Conservation (phyloP, 2,888 invertebrate species). For the Mesochorus sp. region DNA sequence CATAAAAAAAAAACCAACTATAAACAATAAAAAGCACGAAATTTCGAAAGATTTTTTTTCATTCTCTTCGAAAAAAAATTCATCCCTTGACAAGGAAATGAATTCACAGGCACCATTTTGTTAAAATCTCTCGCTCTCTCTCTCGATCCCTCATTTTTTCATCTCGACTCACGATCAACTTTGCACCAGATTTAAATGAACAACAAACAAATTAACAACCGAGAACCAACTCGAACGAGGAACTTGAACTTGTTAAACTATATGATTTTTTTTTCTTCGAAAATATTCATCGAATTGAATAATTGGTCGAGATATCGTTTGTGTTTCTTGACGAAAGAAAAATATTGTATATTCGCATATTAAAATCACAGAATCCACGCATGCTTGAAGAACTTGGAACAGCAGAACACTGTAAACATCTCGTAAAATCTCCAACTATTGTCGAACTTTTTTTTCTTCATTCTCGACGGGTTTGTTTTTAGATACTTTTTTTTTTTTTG, state of each 20-base stretch:
- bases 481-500: slow-evolving; percentile 4
- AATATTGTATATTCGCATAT: background rate
- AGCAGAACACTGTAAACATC: background rate
- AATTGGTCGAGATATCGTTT: no score
- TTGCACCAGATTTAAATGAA: slow-evolving; percentile 17
- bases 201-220: background rate
- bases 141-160: no score
- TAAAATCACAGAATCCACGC: slow-evolving; percentile 38
- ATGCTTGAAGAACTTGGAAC: slow-evolving; percentile 1
- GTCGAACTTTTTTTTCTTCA: slow-evolving; percentile 1
- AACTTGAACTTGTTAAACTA: slow-evolving; percentile 36
- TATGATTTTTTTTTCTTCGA: background rate
- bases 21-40: background rate
- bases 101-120: slow-evolving; percentile 37
- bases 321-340: background rate
- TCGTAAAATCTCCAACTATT: background rate
- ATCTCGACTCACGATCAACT: slow-evolving; percentile 36
- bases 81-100: slow-evolving; percentile 14
- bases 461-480: slow-evolving; percentile 11
- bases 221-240: slow-evolving; percentile 33
- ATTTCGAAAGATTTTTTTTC: background rate
- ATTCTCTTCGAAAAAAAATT: background rate
- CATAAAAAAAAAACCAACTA: background rate
- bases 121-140: background rate
- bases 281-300: background rate